These are phyloP conservation scores for Halictus ligatus DNA, from an alignment of 2,888 invertebrate species.

Conservation along the genomic window DNA sequence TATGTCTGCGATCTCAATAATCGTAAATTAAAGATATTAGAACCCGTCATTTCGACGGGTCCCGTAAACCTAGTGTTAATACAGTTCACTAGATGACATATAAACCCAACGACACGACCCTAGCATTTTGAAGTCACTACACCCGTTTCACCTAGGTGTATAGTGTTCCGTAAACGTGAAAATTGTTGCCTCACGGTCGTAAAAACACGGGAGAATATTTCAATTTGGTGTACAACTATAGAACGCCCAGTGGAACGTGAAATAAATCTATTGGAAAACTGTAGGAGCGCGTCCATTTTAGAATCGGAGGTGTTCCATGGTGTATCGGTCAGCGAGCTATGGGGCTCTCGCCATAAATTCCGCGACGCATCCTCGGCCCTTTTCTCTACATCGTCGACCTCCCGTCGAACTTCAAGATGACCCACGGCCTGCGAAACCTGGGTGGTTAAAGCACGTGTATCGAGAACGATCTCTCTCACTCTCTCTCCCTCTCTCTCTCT, in stretches of 20 bases:
- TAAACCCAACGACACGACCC: no score
- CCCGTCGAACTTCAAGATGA: conserved; percentile 61
- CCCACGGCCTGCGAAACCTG: conserved; percentile 39
- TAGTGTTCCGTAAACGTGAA: no score
- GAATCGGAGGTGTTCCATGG: neutral
- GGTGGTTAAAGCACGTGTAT: conserved; percentile 52
- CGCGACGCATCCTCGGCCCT: conserved; percentile 30
- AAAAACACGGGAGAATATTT: no score
- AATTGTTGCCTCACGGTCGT: no score
- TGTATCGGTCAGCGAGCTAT: neutral
- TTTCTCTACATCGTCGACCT: conserved; percentile 42
- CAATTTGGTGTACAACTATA: no score
- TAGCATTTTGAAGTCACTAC: no score
- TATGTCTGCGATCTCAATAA: no score
- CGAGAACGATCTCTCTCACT: conserved; percentile 58
- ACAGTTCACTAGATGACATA: no score
- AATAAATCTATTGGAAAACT: neutral
- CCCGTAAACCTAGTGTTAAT: no score
- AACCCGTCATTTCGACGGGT: no score
- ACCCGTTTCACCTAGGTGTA: no score
- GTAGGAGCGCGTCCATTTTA: neutral
- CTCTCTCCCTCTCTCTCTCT: neutral
- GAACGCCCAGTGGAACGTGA: neutral
- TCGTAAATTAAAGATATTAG: no score
- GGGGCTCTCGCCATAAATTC: conserved; percentile 39